Conservation (phyloP, 2,797 vertebrate genomes). For the Pterois miles region DNA sequence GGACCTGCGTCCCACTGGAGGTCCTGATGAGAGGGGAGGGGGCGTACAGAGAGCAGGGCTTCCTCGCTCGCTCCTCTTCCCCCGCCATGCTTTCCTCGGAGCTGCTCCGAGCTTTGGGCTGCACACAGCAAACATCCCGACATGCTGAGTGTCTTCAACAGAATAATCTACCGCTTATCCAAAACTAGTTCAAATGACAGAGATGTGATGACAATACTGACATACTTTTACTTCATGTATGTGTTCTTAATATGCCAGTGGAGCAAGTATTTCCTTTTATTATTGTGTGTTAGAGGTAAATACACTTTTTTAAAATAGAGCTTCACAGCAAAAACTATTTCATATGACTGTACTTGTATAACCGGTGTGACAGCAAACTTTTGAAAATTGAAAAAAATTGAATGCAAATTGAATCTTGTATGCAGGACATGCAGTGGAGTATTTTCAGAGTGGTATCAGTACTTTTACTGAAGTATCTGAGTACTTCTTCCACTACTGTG, state of each 20-base stretch:
- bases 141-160: background rate
- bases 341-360: too few relatives aligned
- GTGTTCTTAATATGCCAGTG: too few relatives aligned
- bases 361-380: too few relatives aligned
- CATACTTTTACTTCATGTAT: too few relatives aligned
- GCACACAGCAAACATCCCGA: background rate
- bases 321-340: too few relatives aligned
- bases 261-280: too few relatives aligned
- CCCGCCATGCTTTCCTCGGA: constrained; percentile 83
- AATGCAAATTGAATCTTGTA: too few relatives aligned
- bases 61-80: constrained; percentile 73
- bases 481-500: background rate
- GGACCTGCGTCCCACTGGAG: constrained; percentile 84
- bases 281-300: too few relatives aligned
- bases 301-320: too few relatives aligned
- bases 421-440: background rate
- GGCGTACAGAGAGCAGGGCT: constrained; percentile 34
- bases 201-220: too few relatives aligned
- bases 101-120: constrained; percentile 87
- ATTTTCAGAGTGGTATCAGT: background rate
- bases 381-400: too few relatives aligned
- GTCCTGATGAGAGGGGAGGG: constrained; percentile 80
- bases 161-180: background rate
- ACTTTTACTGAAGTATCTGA: background rate
- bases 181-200: background rate